These are phyloP conservation scores for Iphiclides podalirius DNA, from an alignment of 2,888 invertebrate species.

Conservation along the genomic window DNA sequence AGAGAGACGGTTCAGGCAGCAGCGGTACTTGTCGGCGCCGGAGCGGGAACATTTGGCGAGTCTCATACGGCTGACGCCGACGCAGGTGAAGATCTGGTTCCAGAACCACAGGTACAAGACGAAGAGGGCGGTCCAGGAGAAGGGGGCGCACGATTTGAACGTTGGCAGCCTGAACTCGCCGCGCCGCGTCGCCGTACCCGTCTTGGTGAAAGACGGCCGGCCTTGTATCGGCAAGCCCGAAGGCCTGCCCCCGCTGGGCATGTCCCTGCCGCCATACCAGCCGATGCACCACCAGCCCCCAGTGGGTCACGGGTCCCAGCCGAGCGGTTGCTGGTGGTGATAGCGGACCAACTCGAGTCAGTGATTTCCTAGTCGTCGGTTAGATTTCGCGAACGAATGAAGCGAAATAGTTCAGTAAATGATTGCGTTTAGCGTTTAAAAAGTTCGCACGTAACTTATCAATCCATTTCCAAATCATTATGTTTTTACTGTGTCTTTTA, in stretches of 20 bases:
- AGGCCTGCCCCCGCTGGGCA: conserved; percentile 70
- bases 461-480: no score
- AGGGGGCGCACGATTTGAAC: conserved; percentile 85
- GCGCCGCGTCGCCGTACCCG: conserved; percentile 95
- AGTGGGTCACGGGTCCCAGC: conserved; percentile 59
- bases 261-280: conserved; percentile 73
- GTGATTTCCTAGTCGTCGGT: conserved; percentile 69
- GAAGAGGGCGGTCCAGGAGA: conserved; percentile 97
- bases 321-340: conserved; percentile 81
- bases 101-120: conserved; percentile 99
- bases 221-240: conserved; percentile 87
- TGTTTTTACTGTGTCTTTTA: no score
- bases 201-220: conserved; percentile 95
- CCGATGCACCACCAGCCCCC: conserved; percentile 67
- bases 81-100: conserved; percentile 99
- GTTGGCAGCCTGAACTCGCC: conserved; percentile 89
- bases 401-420: not conserved
- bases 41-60: conserved; percentile 98
- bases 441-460: no score
- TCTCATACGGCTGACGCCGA: conserved; percentile 96
- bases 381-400: not conserved
- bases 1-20: conserved; percentile 96
- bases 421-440: no score
- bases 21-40: conserved; percentile 97
- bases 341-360: conserved; percentile 30